phyloP scores from a whole-genome alignment of 53 echinoderm and acorn worm genomes.

The Temnopleurus reevesii region DNA sequence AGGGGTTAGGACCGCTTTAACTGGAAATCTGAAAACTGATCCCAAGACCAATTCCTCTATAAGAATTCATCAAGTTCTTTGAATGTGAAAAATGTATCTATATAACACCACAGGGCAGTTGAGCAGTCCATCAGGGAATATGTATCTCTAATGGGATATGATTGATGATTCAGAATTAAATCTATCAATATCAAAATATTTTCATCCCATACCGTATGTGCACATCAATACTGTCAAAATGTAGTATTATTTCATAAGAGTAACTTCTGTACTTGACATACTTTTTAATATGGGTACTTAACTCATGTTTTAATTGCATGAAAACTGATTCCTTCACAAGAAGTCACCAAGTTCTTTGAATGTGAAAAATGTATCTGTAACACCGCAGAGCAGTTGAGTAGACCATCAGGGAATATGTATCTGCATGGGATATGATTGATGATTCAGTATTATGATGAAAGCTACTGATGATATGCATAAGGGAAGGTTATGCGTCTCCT shows the following conservation, averaged over 20 bases:
- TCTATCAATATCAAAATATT: not conserved
- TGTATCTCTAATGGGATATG: constrained; percentile 31
- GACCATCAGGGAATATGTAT: constrained; percentile 17
- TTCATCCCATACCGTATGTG: too few species aligned
- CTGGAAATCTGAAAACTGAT: too few species aligned
- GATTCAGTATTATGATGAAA: constrained; percentile 28
- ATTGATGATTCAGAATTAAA: constrained; percentile 28
- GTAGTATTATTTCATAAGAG: too few species aligned
- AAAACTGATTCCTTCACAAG: not conserved
- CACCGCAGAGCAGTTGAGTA: not conserved
- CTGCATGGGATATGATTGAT: constrained; percentile 23
- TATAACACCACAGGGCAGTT: constrained; percentile 10
- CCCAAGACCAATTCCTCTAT: too few species aligned
- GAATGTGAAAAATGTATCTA: not conserved
- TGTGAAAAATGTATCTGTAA: not conserved
- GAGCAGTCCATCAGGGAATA: not conserved
- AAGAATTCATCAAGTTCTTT: not conserved
- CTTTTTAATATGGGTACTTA: too few species aligned
- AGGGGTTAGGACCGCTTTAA: too few species aligned
- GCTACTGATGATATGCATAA: constrained; percentile 9
- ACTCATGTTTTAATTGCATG: too few species aligned
- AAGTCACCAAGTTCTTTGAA: not conserved
- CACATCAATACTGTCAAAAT: too few species aligned
- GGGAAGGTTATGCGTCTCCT: not conserved
- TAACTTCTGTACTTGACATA: too few species aligned